Evolutionary conservation across 2,888 invertebrate genomes (phyloP).

Genomic region (Erebia epiphron): DNA sequence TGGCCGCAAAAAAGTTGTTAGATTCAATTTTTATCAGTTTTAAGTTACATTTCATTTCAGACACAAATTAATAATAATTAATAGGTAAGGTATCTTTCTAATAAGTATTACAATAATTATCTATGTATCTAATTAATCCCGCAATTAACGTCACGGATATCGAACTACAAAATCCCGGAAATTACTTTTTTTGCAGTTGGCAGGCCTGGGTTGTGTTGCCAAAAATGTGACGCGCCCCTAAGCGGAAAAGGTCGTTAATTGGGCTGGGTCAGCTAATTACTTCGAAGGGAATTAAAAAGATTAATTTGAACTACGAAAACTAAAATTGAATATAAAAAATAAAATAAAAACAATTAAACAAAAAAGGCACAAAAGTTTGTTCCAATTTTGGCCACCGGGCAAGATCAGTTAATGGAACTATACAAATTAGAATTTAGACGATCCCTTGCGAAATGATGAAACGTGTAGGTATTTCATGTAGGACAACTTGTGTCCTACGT

Average conservation of each 20-base stretch:
- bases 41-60: too few relatives aligned
- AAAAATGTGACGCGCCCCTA: conserved; percentile 21
- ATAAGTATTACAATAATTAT: not conserved
- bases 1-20: too few relatives aligned
- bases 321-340: too few relatives aligned
- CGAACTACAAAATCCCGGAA: conserved; percentile 9
- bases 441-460: too few relatives aligned
- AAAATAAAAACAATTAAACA: too few relatives aligned
- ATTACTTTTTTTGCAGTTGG: conserved; percentile 13
- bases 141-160: conserved; percentile 1
- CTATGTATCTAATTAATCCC: not conserved
- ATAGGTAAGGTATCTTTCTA: not conserved
- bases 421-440: too few relatives aligned
- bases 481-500: too few relatives aligned
- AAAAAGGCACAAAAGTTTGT: too few relatives aligned
- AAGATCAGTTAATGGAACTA: too few relatives aligned
- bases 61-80: not conserved
- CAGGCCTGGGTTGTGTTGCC: not conserved
- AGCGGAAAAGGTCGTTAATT: conserved; percentile 24
- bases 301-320: conserved; percentile 49
- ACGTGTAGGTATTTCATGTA: too few relatives aligned
- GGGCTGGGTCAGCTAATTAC: conserved; percentile 37
- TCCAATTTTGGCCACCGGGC: too few relatives aligned
- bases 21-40: too few relatives aligned
- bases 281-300: conserved; percentile 53